Base-by-base conservation (phyloP, 2,797 vertebrate genomes). In the Enoplosus armatus region DNA sequence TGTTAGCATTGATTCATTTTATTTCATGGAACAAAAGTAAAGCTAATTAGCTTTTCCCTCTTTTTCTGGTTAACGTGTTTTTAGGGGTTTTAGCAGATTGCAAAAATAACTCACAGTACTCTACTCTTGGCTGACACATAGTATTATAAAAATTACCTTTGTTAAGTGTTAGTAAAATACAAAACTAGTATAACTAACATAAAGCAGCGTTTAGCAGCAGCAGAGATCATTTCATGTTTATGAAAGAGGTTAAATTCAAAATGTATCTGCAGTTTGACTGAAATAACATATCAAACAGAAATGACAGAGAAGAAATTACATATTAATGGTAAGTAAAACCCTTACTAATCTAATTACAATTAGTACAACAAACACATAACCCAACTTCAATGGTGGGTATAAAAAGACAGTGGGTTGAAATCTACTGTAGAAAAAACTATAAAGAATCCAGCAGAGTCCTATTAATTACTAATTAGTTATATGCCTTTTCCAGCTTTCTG, bases 161-260 rank as follows among this genome's bases (percentile, higher is more conserved):
- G 43, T 8, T 15, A 20, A 27, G n/a, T 75, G 31, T 41, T 16
- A n/a, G 16, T 16, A 31, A 59, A 72, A 12, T 26, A 33, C 20
- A 72, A 8, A 54, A n/a, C 2, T 29, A 65, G 35, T 29, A 43
- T 18, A 54, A 50, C 14, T 24, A 47, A 16, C 31, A 70, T 48
- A 12, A 75, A 77, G 26, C 31, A 70, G 29, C 12, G 0, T 37
- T 69, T 15, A 71, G 54, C 61, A 73, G 59, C 76, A 68, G 53
- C 27, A 72, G 37, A 54, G 47, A 74, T 43, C 3, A n/a, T n/a
- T n/a, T n/a, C 20, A 22, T n/a, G 3, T 31, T 35, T 9, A 75
- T 48, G n/a, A 24, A 6, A 54, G 56, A 69, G 1, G 8, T 58
- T 55, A 60, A 74, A 59, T 24, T 11, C 6, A 24, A 54, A 67